These are phyloP conservation scores for Amia ocellicauda DNA, from an alignment of 2,113 vertebrate species.

Conservation along the genomic window DNA sequence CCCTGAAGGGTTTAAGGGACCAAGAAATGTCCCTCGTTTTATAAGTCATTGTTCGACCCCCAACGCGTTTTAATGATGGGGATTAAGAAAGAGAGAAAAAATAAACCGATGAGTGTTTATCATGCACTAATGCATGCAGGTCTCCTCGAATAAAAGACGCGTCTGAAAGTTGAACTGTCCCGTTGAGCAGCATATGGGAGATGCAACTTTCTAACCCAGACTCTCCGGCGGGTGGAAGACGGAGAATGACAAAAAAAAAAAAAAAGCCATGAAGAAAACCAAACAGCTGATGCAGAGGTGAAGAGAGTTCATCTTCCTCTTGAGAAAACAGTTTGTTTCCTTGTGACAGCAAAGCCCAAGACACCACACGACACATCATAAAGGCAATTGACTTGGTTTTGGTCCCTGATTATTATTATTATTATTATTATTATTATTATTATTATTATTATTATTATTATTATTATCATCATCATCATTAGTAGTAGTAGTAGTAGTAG, in stretches of 20 bases:
- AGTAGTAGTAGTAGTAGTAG: background rate
- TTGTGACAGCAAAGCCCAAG: too few relatives aligned
- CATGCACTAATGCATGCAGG: slow-evolving; percentile 47
- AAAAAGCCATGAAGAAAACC: too few relatives aligned
- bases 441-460: slow-evolving; percentile 10
- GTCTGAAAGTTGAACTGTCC: slow-evolving; percentile 42
- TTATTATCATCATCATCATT: slow-evolving; percentile 3
- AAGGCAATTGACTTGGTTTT: background rate
- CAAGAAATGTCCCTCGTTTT: too few relatives aligned
- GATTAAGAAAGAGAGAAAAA: slow-evolving; percentile 7
- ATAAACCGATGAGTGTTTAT: slow-evolving; percentile 31
- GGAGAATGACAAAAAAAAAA: slow-evolving; percentile 24
- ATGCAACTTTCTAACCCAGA: slow-evolving; percentile 41
- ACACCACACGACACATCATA: slow-evolving; percentile 6
- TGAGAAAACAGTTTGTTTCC: too few relatives aligned
- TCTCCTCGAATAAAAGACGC: slow-evolving; percentile 19
- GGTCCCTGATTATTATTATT: background rate
- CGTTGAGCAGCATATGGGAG: slow-evolving; percentile 67
- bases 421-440: background rate
- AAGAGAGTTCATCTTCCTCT: too few relatives aligned
- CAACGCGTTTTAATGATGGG: slow-evolving; percentile 10
- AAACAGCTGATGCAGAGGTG: slow-evolving; percentile 40
- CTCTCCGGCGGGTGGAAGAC: slow-evolving; percentile 37
- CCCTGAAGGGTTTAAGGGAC: too few relatives aligned
- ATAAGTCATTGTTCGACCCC: too few relatives aligned